Evolutionary conservation across 2,888 invertebrate genomes (phyloP), one percentile per base, ranked within the genome.

Genomic region (Drosophila sordidapex): DNA sequence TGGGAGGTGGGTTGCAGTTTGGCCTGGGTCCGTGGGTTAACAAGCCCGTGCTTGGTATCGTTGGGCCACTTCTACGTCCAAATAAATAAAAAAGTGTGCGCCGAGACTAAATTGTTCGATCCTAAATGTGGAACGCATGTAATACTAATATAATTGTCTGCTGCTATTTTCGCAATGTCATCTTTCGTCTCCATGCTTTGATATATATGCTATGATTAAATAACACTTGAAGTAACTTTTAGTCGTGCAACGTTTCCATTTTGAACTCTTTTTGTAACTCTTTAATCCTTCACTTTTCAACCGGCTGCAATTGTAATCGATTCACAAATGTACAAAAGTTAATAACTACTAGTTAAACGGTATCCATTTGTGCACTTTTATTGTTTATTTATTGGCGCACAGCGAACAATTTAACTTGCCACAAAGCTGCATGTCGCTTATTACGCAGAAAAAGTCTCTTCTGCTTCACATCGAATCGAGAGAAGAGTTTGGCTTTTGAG

Each of bases 311-410:
- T 52, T 33, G 18, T 8, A 2, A 21, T 21, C 33, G n/a, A 15
- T 21, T 8, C 4, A 13, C 4, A 7, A 4, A 52, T 8, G 11
- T 21, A 10, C 35, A 35, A 53, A 25, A 35, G 53, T 25, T 33
- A 25, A 53, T 35, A 35, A 5, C 10, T 0, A 52, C 7, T 21
- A 33, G 5, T 31, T 21, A 33, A 33, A 33, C 5, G 21, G 15
- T 36, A 27, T 7, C 15, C 18, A 53, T 49, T 49, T 33, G 27
- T 4, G 25, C 6, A 4, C 25, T 51, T 27, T 1, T 6, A 27
- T 61, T 52, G 71, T 58, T 58, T 76, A 70, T 53, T 76, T 66
- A 52, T 62, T 43, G 60, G 64, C 49, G 46, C 61, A 6, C 31
- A 27, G 18, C 11, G n/a, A 48, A 62, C 7, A n/a, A 21, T 13